Conservation (phyloP, 2,797 vertebrate genomes). For the Eulemur coronatus region DNA sequence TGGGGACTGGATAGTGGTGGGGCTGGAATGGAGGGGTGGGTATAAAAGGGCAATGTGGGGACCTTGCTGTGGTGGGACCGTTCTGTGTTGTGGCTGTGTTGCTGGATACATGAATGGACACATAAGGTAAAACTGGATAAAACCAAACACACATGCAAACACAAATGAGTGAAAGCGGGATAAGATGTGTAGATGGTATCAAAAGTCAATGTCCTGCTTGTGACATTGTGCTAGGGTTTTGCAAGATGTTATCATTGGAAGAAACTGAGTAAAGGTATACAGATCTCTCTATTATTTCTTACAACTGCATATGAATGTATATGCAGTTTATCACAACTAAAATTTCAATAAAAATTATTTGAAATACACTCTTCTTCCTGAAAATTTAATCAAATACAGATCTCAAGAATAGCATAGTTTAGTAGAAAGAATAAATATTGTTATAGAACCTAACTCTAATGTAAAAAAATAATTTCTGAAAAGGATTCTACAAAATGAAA, state of each 20-base stretch:
- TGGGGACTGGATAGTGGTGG: background rate
- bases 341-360: background rate
- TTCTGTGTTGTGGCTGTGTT: background rate
- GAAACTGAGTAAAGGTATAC: background rate
- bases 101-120: background rate
- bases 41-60: background rate
- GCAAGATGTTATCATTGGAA: background rate
- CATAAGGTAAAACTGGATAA: background rate
- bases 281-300: background rate
- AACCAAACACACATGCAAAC: background rate
- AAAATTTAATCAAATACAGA: conserved; percentile 8
- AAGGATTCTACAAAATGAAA: background rate
- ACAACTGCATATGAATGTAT: background rate
- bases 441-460: background rate
- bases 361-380: background rate
- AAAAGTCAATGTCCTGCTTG: background rate
- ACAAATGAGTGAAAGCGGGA: background rate
- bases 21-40: background rate
- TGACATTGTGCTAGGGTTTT: background rate
- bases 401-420: background rate
- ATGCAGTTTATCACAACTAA: background rate
- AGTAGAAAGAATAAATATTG: background rate
- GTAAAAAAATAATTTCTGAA: background rate
- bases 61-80: too few species aligned
- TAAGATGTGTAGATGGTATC: background rate